phyloP scores from a whole-genome alignment of 2,888 invertebrate genomes.

The Ormyrus nitidulus region DNA sequence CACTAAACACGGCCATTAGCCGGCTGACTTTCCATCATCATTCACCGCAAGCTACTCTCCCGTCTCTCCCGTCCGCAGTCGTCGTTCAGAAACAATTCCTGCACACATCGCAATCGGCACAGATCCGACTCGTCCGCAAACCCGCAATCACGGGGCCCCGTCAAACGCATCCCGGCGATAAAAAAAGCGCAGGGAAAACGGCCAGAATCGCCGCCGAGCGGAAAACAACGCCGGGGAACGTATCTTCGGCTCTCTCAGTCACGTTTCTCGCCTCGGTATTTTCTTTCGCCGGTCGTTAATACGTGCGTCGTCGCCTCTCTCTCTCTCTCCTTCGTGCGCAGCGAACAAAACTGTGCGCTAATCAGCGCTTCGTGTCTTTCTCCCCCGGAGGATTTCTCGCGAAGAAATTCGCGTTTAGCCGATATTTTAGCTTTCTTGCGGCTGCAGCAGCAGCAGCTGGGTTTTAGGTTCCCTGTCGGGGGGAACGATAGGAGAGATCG shows the following conservation, averaged over 20 bases:
- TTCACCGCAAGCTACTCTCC: too few relatives aligned
- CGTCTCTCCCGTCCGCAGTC: too few relatives aligned
- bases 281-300: slow-evolving; percentile 12
- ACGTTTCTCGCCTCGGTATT: slow-evolving; percentile 43
- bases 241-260: background rate
- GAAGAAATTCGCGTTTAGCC: too few relatives aligned
- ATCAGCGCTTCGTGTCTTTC: background rate
- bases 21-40: too few relatives aligned
- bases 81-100: too few relatives aligned
- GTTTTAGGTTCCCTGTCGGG: too few relatives aligned
- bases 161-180: background rate
- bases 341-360: slow-evolving; percentile 1
- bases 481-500: too few relatives aligned
- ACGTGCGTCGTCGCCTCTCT: background rate
- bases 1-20: too few relatives aligned
- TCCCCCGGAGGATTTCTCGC: too few relatives aligned
- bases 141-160: background rate
- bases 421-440: too few relatives aligned
- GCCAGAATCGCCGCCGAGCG: background rate
- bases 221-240: background rate
- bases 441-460: too few relatives aligned
- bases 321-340: background rate
- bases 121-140: background rate
- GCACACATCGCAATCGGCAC: background rate
- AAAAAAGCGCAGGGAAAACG: background rate